These are phyloP conservation scores for Dynastes maya DNA, from an alignment of 2,888 invertebrate genomes.

Conservation along the genomic window DNA sequence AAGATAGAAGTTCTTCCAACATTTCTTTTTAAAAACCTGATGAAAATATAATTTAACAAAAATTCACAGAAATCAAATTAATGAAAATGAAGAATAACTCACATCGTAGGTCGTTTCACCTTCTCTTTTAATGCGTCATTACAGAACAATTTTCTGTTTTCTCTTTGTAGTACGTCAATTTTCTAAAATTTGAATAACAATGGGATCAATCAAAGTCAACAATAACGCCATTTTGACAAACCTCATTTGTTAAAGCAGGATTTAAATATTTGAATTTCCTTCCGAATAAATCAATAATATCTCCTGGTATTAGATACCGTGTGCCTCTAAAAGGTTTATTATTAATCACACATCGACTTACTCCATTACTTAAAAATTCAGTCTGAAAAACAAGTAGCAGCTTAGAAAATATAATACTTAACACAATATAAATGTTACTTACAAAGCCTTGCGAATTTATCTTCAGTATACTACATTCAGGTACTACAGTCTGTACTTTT, in stretches of 20 bases:
- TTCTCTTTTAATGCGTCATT: neutral
- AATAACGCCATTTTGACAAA: neutral
- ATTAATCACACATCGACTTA: slow-evolving; percentile 69
- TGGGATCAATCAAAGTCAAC: too few relatives aligned
- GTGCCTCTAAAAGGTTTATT: slow-evolving; percentile 62
- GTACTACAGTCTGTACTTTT: slow-evolving; percentile 49
- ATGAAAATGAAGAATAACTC: neutral
- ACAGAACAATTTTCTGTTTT: slow-evolving; percentile 20
- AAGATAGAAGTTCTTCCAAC: slow-evolving; percentile 5
- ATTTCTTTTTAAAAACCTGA: slow-evolving; percentile 2
- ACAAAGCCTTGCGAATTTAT: slow-evolving; percentile 57
- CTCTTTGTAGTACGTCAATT: slow-evolving; percentile 14
- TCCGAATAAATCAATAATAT: slow-evolving; percentile 65
- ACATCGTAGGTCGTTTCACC: slow-evolving; percentile 21
- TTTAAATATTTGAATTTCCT: slow-evolving; percentile 58
- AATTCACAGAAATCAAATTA: too few relatives aligned
- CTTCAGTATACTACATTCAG: slow-evolving; percentile 55
- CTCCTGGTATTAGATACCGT: slow-evolving; percentile 70
- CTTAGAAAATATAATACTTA: neutral
- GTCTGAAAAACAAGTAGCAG: slow-evolving; percentile 65
- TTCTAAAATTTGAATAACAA: slow-evolving; percentile 10
- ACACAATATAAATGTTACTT: slow-evolving; percentile 37
- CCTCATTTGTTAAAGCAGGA: slow-evolving; percentile 39
- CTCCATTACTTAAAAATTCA: slow-evolving; percentile 70
- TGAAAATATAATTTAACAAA: too few relatives aligned